phyloP scores from a whole-genome alignment of 2,797 vertebrate genomes.

The Parauchenoglanis ngamensis region DNA sequence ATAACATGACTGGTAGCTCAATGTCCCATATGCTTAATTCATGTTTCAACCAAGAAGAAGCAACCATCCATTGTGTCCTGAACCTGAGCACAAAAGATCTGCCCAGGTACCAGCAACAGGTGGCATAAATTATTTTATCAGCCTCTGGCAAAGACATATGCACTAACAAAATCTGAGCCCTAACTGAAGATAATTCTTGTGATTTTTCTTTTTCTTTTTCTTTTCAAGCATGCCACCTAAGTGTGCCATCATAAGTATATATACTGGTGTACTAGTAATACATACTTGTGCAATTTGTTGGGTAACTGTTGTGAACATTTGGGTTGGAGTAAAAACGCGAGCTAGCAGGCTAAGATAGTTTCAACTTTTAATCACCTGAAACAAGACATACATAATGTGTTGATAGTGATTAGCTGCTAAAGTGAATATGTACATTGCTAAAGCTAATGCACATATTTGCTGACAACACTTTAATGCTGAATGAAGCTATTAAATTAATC shows the following conservation, averaged over 20 bases:
- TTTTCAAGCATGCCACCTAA: not conserved
- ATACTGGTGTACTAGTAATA: not conserved
- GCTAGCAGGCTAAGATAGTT: not conserved
- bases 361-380: not conserved
- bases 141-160: not conserved
- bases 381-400: not conserved
- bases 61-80: not conserved
- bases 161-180: not conserved
- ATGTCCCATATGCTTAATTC: not conserved
- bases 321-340: not conserved
- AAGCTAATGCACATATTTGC: not conserved
- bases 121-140: not conserved
- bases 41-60: not conserved
- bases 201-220: no score
- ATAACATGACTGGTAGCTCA: not conserved
- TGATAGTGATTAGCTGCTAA: not conserved
- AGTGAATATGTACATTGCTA: not conserved
- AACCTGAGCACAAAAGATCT: not conserved
- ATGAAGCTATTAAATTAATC: not conserved
- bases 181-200: not conserved
- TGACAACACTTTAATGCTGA: not conserved
- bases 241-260: not conserved
- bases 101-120: not conserved
- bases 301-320: not conserved
- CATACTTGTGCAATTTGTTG: not conserved